phyloP scores from a whole-genome alignment of 1,140 invertebrate species.

The Campoletis sonorensis region DNA sequence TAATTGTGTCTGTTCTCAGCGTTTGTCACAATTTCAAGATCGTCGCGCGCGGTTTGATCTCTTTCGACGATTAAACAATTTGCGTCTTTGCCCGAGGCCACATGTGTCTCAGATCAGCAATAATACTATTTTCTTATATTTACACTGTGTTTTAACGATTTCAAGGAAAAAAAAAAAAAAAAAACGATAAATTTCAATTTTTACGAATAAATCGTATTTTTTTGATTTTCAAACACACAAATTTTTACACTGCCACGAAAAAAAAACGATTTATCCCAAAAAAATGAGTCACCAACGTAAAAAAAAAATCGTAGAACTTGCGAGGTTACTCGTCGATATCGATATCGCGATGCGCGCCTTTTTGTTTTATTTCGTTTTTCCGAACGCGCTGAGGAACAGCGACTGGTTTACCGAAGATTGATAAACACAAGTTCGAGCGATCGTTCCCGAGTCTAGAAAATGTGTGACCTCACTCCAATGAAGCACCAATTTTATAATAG shows the following conservation, averaged over 20 bases:
- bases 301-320: neutral
- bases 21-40: no score
- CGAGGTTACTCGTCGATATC: neutral
- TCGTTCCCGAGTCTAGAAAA: constrained; percentile 62
- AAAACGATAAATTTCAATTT: no score
- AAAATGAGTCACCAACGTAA: no score
- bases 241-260: no score
- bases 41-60: neutral
- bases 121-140: neutral
- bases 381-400: constrained; percentile 70
- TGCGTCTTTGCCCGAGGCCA: neutral
- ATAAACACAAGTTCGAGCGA: constrained; percentile 60
- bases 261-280: no score
- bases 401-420: constrained; percentile 63
- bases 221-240: no score
- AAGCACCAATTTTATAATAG: constrained; percentile 76
- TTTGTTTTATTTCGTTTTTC: no score
- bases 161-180: neutral
- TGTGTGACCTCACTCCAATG: constrained; percentile 69
- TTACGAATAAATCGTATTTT: no score
- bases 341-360: constrained; percentile 23
- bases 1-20: neutral
- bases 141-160: no score
- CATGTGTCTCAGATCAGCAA: constrained; percentile 7
- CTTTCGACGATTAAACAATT: constrained; percentile 28